These are phyloP conservation scores for Vanacampus margaritifer DNA, from an alignment of 2,113 vertebrate species.

Conservation along the genomic window DNA sequence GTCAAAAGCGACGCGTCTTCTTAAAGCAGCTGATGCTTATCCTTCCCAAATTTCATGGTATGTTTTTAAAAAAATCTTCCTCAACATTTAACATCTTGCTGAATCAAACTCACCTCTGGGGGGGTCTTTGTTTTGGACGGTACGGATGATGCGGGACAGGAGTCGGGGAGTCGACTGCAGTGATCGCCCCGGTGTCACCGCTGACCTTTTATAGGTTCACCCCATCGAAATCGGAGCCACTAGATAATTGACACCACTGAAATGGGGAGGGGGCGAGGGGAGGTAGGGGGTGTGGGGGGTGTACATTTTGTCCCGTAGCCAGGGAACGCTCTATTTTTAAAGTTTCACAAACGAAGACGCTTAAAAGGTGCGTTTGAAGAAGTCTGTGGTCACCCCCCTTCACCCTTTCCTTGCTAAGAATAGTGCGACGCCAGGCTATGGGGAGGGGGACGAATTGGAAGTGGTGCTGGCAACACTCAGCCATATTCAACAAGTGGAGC, in stretches of 20 bases:
- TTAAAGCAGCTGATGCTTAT: constrained; percentile 3
- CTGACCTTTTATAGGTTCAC: constrained; percentile 75
- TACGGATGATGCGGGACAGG: constrained; percentile 67
- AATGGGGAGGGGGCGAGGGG: constrained; percentile 31
- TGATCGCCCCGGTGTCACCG: constrained; percentile 53
- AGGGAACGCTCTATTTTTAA: constrained; percentile 72
- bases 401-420: constrained; percentile 65
- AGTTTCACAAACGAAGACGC: constrained; percentile 77
- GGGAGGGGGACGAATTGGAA: constrained; percentile 63
- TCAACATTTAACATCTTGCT: neutral
- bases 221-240: constrained; percentile 67
- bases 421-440: constrained; percentile 62
- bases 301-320: constrained; percentile 50
- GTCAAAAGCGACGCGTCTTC: constrained; percentile 31
- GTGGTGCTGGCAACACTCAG: constrained; percentile 37
- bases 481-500: constrained; percentile 25
- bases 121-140: constrained; percentile 55
- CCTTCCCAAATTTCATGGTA: constrained; percentile 21
- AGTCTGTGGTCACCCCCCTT: constrained; percentile 56
- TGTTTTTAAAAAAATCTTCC: neutral
- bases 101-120: constrained; percentile 70
- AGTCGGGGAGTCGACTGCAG: constrained; percentile 70
- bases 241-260: constrained; percentile 72
- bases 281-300: constrained; percentile 23
- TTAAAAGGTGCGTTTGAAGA: constrained; percentile 82